A percentile compares a stretch with the other conserved stretches of the same genome.
Conservation (phyloP, 2,888 invertebrate genomes). For the Melinopterus prodromus region DNA sequence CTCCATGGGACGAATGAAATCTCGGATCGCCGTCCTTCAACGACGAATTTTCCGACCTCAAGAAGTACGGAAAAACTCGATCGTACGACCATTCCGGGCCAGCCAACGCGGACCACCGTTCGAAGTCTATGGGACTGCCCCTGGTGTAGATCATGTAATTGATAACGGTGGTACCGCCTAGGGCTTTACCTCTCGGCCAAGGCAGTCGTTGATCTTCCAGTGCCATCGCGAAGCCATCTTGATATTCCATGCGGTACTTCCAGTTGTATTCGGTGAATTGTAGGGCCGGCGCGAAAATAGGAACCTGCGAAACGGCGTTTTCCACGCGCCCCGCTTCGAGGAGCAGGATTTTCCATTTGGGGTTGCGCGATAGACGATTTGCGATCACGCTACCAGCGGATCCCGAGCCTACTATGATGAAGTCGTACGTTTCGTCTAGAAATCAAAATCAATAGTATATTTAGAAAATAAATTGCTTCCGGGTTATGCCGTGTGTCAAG, state of each 20-base stretch:
- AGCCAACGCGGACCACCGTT: conserved; percentile 72
- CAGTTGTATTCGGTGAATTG: conserved; percentile 65
- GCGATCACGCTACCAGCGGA: conserved; percentile 64
- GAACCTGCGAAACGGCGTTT: conserved; percentile 60
- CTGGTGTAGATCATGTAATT: conserved; percentile 79
- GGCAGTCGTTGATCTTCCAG: conserved; percentile 51
- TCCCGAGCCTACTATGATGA: conserved; percentile 62
- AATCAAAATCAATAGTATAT: conserved; percentile 7
- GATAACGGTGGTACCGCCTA: conserved; percentile 69
- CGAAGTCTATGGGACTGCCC: conserved; percentile 74
- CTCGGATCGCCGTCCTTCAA: conserved; percentile 55
- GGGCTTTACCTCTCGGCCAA: conserved; percentile 67
- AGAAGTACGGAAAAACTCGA: conserved; percentile 62
- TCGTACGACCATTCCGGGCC: conserved; percentile 75
- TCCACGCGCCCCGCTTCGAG: conserved; percentile 52
- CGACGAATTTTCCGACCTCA: conserved; percentile 58
- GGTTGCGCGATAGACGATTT: conserved; percentile 61
- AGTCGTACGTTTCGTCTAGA: conserved; percentile 55
- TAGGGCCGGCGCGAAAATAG: conserved; percentile 61
- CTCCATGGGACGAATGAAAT: conserved; percentile 70
- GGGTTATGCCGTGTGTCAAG: no score
- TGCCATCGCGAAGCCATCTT: conserved; percentile 31
- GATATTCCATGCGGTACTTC: conserved; percentile 63
- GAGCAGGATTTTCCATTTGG: conserved; percentile 53
- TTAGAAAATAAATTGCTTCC: no score